Evolutionary conservation across 1,140 invertebrate genomes (phyloP), one percentile per base, ranked within the genome.

Genomic region (Scaptomyza montana): DNA sequence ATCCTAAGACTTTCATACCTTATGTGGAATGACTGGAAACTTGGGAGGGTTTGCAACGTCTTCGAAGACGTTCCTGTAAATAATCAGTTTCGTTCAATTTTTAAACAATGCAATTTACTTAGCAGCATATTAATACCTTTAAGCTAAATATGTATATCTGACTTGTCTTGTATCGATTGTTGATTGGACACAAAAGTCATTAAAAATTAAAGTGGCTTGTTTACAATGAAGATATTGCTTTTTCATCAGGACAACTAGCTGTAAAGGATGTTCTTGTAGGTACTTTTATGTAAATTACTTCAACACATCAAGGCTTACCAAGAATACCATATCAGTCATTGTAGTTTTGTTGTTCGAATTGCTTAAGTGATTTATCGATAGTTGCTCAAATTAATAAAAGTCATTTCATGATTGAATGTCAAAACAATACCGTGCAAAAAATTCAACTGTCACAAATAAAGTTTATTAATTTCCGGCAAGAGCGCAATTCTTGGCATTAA

Each of bases 401-500:
- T 59, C 67, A 74, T 78, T 78, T 63, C 59, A 43, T 39, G 13
- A 60, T 5, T 45, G 41, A 53, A 16, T n/a, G 39, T 43, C 39
- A 43, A 43, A 43, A 21, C 64, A 75, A 55, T 54, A 65, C 72
- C 55, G 64, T 75, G 76, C 45, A 36, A 36, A 36, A 36, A 47
- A 62, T 64, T 67, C 74, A 81, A 77, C 51, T 63, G 61, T 63
- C 73, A 49, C 71, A 62, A 72, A 71, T 75, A 63, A 72, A 66
- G 47, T 49, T 61, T 72, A 78, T 76, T 77, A 77, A 79, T 73
- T 62, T 65, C 19, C 50, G 61, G 21, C 6, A 19, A 3, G 16
- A 9, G 36, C 45, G 51, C 55, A 79, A 84, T 76, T 84, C 62
- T 60, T 51, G 73, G 54, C 21, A 25, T 0, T 73, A 81, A 78